phyloP scores from a whole-genome alignment of 1,140 invertebrate genomes.

The Argopecten irradians region DNA sequence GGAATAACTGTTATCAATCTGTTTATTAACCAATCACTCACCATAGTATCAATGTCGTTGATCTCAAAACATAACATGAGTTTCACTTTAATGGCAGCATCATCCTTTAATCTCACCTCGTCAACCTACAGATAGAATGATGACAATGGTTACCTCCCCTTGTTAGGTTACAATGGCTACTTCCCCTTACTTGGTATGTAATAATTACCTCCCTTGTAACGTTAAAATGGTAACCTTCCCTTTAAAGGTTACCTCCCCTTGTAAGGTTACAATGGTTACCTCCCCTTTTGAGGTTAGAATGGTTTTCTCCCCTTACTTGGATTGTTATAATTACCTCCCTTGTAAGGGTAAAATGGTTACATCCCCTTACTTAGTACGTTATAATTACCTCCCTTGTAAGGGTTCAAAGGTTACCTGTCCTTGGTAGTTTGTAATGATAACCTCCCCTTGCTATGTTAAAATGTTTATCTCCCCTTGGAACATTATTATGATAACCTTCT shows the following conservation, averaged over 20 bases:
- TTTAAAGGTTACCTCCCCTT: background rate
- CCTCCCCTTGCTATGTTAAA: too few species aligned
- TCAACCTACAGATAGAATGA: conserved; percentile 63
- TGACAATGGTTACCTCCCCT: background rate
- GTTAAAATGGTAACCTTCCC: background rate
- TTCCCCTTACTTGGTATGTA: background rate
- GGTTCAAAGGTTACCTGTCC: too few species aligned
- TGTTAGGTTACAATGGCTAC: background rate
- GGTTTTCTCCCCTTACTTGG: too few species aligned
- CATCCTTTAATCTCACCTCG: conserved; percentile 74
- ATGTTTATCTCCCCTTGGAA: too few species aligned
- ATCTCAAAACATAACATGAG: conserved; percentile 77
- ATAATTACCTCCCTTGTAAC: background rate
- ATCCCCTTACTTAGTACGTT: too few species aligned
- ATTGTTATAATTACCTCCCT: too few species aligned
- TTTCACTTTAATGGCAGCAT: conserved; percentile 74
- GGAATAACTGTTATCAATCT: background rate
- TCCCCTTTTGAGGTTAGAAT: too few species aligned
- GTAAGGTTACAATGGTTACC: too few species aligned
- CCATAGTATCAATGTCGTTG: conserved; percentile 73
- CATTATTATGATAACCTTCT: too few species aligned
- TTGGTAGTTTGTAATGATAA: too few species aligned
- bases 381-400: too few species aligned
- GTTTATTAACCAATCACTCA: conserved; percentile 47
- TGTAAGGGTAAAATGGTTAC: too few species aligned